phyloP scores from a whole-genome alignment of 2,797 vertebrate genomes.

The Yasuhikotakia modesta region DNA sequence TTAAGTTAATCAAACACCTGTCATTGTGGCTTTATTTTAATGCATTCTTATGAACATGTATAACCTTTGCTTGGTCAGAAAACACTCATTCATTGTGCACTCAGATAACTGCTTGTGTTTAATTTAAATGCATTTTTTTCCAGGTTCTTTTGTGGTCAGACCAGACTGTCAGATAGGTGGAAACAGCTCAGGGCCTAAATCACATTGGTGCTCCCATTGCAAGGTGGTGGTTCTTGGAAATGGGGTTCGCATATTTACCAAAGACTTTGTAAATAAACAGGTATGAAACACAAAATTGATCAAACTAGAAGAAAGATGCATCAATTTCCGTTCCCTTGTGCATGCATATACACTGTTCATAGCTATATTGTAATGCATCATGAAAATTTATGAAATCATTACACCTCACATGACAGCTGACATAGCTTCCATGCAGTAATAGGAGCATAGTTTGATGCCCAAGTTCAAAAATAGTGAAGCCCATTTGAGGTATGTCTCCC shows the following conservation, averaged over 20 bases:
- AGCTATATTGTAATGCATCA: background rate
- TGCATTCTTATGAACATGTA: background rate
- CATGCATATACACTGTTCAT: background rate
- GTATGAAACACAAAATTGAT: constrained; percentile 64
- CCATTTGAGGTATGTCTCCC: constrained; percentile 44
- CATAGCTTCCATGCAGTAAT: constrained; percentile 7
- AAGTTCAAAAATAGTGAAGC: constrained; percentile 44
- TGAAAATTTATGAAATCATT: constrained; percentile 21
- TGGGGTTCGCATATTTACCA: constrained; percentile 81
- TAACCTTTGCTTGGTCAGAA: background rate
- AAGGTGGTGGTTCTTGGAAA: constrained; percentile 89
- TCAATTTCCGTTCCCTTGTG: background rate
- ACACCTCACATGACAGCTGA: constrained; percentile 18
- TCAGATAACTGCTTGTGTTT: background rate
- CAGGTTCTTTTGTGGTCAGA: constrained; percentile 74
- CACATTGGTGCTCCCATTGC: constrained; percentile 88
- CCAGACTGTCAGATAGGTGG: constrained; percentile 69
- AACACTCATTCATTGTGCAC: background rate
- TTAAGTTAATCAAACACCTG: no score
- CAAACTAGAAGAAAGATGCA: background rate
- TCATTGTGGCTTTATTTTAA: no score
- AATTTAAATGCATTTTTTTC: constrained; percentile 28
- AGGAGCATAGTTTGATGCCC: background rate
- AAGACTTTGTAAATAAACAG: constrained; percentile 80
- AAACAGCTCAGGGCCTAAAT: constrained; percentile 66